These are phyloP conservation scores for Eulacestoma nigropectus DNA, from an alignment of 2,113 vertebrate genomes.

Conservation along the genomic window DNA sequence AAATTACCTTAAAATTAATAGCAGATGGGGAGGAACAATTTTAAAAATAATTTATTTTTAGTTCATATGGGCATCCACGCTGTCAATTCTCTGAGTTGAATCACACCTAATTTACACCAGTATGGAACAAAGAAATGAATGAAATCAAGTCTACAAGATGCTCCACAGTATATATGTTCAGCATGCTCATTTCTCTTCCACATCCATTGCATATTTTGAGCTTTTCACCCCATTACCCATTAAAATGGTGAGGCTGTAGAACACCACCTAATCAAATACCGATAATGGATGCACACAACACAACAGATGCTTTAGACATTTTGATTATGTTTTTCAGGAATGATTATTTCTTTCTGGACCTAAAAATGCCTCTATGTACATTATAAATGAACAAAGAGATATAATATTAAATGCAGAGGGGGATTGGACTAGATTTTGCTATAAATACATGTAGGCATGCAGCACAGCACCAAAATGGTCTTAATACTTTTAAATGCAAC, in stretches of 20 bases:
- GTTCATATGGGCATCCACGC: neutral
- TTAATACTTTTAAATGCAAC: neutral
- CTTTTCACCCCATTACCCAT: neutral
- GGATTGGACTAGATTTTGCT: neutral
- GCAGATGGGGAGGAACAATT: rapidly evolving
- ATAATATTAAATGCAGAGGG: neutral
- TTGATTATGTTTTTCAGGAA: neutral
- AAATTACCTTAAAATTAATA: neutral
- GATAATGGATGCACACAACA: neutral
- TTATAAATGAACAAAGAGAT: neutral
- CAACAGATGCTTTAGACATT: neutral
- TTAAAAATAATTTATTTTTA: neutral
- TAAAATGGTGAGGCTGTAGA: neutral
- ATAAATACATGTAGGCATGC: neutral
- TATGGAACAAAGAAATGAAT: neutral
- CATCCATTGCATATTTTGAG: neutral
- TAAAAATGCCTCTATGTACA: neutral
- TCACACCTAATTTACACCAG: neutral
- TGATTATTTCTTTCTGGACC: neutral
- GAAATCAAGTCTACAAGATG: neutral
- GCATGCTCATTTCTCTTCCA: neutral
- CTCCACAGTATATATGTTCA: neutral
- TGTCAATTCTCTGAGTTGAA: neutral
- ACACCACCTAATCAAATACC: neutral
- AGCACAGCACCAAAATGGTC: neutral